Evolutionary conservation across 2,797 vertebrate genomes (phyloP).

Genomic region (Girardinus metallicus): DNA sequence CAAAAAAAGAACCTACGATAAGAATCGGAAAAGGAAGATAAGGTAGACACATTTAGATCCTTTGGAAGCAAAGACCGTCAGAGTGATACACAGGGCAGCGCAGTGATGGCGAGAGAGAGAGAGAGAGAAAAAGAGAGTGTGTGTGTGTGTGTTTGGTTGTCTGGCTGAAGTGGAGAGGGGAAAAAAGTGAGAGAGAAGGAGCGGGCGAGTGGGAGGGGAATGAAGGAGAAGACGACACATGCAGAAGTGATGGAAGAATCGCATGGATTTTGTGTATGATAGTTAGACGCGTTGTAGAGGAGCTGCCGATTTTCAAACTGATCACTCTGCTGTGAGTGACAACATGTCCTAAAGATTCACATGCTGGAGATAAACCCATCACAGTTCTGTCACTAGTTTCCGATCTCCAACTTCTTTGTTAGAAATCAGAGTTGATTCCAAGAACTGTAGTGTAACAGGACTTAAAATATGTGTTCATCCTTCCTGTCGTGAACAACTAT

Average conservation of each 20-base stretch:
- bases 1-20: conserved; percentile 24
- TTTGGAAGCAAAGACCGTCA: conserved; percentile 69
- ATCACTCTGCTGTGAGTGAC: conserved; percentile 3
- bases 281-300: background rate
- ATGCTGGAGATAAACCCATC: background rate
- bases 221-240: conserved; percentile 52
- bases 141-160: conserved; percentile 52
- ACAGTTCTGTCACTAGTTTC: background rate
- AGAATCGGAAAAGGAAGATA: conserved; percentile 38
- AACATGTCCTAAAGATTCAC: conserved; percentile 9
- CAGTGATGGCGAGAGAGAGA: conserved; percentile 49
- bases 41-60: conserved; percentile 62
- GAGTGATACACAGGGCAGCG: conserved; percentile 67
- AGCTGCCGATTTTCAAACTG: conserved; percentile 20
- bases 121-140: background rate
- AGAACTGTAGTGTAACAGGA: background rate
- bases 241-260: conserved; percentile 48
- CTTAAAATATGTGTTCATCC: background rate
- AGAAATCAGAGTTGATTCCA: too few relatives aligned
- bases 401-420: background rate
- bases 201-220: conserved; percentile 55
- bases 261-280: conserved; percentile 41
- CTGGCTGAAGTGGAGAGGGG: conserved; percentile 50
- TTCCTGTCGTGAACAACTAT: background rate
- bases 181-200: conserved; percentile 31